A percentile compares a stretch with the other conserved stretches of the same genome.
phyloP scores from a whole-genome alignment of 2,888 invertebrate species.

The Papilio elwesi region DNA sequence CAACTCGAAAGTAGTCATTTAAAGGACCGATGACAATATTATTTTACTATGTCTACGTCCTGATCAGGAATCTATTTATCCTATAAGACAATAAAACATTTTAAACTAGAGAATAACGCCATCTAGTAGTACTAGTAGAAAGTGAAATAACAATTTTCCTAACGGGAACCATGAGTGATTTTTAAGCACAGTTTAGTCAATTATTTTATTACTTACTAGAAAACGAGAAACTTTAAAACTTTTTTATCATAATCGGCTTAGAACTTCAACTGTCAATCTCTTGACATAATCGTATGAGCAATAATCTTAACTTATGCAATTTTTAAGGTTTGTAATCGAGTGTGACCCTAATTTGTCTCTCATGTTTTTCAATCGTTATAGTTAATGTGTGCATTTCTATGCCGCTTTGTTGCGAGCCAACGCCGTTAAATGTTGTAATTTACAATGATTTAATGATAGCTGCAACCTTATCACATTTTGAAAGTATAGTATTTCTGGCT shows the following conservation, averaged over 20 bases:
- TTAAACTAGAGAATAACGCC: no score
- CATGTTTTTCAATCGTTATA: conserved; percentile 26
- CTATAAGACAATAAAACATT: no score
- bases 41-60: no score
- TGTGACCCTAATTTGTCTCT: conserved; percentile 29
- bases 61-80: no score
- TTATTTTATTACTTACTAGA: no score
- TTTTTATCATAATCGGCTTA: background rate
- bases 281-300: background rate
- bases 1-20: no score
- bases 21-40: no score
- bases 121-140: no score
- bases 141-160: no score
- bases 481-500: conserved; percentile 15
- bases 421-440: conserved; percentile 21
- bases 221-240: no score
- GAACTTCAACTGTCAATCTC: background rate
- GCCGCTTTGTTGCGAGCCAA: conserved; percentile 11
- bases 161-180: no score
- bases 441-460: conserved; percentile 24
- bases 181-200: no score
- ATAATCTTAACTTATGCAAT: conserved; percentile 19
- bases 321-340: conserved; percentile 27
- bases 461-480: conserved; percentile 29
- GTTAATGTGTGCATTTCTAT: conserved; percentile 28